Base-by-base conservation (phyloP, 2,888 invertebrate species). In the Hirtodrosophila duncani region DNA sequence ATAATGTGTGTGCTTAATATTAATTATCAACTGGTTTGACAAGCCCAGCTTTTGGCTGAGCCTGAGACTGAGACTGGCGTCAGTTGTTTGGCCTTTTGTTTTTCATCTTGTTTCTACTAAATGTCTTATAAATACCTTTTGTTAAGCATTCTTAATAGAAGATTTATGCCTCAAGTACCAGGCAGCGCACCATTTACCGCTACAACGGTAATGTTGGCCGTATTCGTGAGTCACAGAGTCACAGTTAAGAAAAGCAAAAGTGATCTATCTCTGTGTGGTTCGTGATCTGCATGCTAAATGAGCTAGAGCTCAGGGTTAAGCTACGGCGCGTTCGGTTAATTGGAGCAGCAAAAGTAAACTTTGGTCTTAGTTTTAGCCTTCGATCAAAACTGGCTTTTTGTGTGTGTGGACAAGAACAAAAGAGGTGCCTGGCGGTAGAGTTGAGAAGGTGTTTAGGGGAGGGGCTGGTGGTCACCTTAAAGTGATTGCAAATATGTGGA, bases 21-120 rank as follows among this genome's bases (percentile, higher is more conserved):
- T 78, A 63, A 71, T 74, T 74, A 49, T 74, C 37, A 78, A 71
- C 71, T 66, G 79, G 71, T 71, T 71, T 74, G 79, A 71, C 71
- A 26, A 48, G 70, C 46, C 58, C 59, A 51, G 53, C 49, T 63
- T 71, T 70, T 66, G n/a, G n/a, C n/a, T n/a, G n/a, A n/a, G n/a
- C n/a, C n/a, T n/a, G n/a, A n/a, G n/a, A 53, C 53, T 67, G 46
- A 49, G 52, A 44, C 50, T 53, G 49, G 21, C 48, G 38, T 43
- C 30, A 50, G 39, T 63, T 60, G 64, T 31, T 59, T 67, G 67
- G 41, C 51, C 59, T n/a, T 70, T 51, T 63, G 43, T 27, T 48
- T 57, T 36, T 51, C 39, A 23, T 44, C 48, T 51, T 50, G 63
- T 46, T n/a, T 31, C n/a, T 24, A 18, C 16, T 30, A 16, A 7